Evolutionary conservation across 2,113 vertebrate species (phyloP).

Genomic region (Oryzias celebensis): DNA sequence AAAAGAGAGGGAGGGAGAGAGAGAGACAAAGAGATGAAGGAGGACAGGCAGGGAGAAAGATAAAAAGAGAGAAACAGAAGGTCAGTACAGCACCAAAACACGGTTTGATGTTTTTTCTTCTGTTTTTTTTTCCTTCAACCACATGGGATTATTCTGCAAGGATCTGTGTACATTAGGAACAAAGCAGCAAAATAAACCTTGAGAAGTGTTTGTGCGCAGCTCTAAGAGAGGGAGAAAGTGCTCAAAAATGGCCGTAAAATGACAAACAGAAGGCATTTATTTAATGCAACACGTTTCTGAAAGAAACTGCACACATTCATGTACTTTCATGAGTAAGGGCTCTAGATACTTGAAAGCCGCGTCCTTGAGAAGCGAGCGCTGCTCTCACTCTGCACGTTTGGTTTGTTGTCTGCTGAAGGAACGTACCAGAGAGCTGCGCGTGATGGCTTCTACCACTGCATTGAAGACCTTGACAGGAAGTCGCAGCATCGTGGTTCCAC

Average conservation of each 20-base stretch:
- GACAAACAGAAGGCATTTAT: neutral
- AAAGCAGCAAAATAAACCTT: conserved; percentile 50
- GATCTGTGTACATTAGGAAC: conserved; percentile 14
- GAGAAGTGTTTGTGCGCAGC: conserved; percentile 19
- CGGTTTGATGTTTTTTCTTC: conserved; percentile 22
- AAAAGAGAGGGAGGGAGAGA: neutral
- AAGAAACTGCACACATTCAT: neutral
- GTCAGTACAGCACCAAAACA: conserved; percentile 31
- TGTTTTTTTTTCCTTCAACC: conserved; percentile 15
- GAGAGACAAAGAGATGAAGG: conserved; percentile 1
- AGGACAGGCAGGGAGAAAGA: conserved; percentile 7
- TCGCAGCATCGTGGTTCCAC: conserved; percentile 92
- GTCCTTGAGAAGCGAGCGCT: conserved; percentile 46
- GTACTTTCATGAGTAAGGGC: neutral
- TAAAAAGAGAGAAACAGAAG: conserved; percentile 25
- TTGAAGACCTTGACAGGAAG: conserved; percentile 91
- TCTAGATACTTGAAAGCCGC: conserved; percentile 17
- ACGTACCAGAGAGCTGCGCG: conserved; percentile 85
- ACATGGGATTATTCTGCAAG: conserved; percentile 31
- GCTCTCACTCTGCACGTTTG: conserved; percentile 45
- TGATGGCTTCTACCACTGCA: conserved; percentile 89
- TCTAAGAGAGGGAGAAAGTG: conserved; percentile 18
- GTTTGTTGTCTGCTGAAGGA: conserved; percentile 39
- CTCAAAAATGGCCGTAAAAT: neutral
- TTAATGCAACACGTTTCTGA: too few relatives aligned